phyloP scores from a whole-genome alignment of 2,113 vertebrate species.

The Genyomyrus donnyi region DNA sequence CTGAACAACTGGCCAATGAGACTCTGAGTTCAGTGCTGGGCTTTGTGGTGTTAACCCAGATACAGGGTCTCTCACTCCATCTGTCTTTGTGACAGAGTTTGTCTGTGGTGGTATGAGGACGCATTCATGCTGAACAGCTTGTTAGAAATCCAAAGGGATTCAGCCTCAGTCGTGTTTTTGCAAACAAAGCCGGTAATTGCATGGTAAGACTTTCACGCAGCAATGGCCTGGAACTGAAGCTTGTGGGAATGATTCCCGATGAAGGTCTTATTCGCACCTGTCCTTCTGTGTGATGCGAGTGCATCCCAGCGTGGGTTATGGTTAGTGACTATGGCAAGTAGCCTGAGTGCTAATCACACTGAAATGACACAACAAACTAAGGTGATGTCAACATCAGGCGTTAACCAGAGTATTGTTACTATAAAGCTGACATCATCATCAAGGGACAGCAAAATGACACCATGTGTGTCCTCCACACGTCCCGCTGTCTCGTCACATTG shows the following conservation, averaged over 20 bases:
- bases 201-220: not conserved
- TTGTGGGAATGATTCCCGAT: not conserved
- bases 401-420: not conserved
- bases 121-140: not conserved
- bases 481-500: not conserved
- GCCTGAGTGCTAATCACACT: not conserved
- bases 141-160: not conserved
- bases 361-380: not conserved
- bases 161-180: not conserved
- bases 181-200: conserved; percentile 1
- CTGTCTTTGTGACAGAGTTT: not conserved
- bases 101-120: not conserved
- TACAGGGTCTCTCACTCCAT: not conserved
- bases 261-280: not conserved
- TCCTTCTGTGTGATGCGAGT: not conserved
- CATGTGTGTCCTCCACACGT: not conserved
- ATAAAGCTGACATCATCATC: not conserved
- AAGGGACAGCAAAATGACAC: not conserved
- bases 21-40: not conserved
- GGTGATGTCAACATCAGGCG: not conserved
- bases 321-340: not conserved
- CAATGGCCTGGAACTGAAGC: not conserved
- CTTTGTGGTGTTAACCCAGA: not conserved
- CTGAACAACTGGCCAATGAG: not conserved
- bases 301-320: not conserved